Conservation (phyloP, 2,113 vertebrate genomes). For the Myiopsitta monachus region DNA sequence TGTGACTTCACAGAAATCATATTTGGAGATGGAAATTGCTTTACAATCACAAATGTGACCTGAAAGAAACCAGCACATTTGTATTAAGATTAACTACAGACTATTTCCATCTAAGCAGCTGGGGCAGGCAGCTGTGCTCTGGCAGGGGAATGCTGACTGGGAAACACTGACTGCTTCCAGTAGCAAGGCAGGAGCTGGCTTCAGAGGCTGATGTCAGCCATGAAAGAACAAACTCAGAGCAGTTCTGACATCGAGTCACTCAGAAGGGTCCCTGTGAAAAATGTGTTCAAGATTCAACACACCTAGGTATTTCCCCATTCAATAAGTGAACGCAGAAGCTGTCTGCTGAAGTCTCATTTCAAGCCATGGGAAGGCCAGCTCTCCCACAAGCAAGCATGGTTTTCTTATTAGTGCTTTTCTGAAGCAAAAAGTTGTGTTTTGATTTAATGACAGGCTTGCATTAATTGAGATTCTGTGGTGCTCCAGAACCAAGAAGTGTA, state of each 20-base stretch:
- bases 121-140: background rate
- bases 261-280: background rate
- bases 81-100: background rate
- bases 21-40: background rate
- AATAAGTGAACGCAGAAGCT: background rate
- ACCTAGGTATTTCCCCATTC: background rate
- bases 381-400: background rate
- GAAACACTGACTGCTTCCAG: background rate
- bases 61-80: background rate
- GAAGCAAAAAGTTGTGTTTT: background rate
- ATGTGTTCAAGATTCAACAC: rapidly evolving
- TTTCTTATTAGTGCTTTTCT: background rate
- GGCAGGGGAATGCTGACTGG: background rate
- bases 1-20: background rate
- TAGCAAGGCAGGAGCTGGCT: background rate
- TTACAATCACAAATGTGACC: background rate
- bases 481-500: background rate
- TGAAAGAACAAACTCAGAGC: background rate
- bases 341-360: background rate
- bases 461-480: background rate
- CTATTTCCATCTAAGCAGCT: background rate
- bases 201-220: background rate
- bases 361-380: background rate
- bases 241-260: background rate
- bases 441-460: background rate